phyloP scores from a whole-genome alignment of 2,888 invertebrate species.

The Eutolmus rufibarbis region DNA sequence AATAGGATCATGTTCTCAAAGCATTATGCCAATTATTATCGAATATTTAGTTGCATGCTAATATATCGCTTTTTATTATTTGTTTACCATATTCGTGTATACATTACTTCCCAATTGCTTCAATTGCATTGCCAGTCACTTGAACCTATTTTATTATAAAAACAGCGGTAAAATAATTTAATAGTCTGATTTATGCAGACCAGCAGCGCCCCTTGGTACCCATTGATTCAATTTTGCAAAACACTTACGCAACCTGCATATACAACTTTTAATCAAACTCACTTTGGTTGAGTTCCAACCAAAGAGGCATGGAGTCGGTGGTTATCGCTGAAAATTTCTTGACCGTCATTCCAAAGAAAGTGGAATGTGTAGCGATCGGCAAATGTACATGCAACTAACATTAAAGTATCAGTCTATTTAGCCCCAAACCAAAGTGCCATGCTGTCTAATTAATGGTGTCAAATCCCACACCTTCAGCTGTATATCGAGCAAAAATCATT shows the following conservation, averaged over 20 bases:
- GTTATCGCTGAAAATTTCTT: slow-evolving; percentile 6
- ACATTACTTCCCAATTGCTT: not conserved
- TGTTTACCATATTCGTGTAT: not conserved
- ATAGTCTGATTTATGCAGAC: not conserved
- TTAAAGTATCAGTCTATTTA: not conserved
- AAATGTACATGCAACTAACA: not conserved
- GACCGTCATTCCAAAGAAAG: slow-evolving; percentile 27
- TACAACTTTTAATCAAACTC: slow-evolving; percentile 10
- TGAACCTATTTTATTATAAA: not conserved
- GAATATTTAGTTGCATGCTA: not conserved
- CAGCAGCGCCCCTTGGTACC: not conserved
- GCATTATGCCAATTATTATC: not conserved
- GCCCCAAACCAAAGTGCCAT: not conserved
- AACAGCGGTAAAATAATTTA: slow-evolving; percentile 9
- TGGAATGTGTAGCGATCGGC: not conserved
- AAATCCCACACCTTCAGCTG: not conserved
- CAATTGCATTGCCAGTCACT: not conserved
- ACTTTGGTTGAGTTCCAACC: not conserved
- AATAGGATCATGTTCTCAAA: not conserved
- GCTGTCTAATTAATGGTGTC: slow-evolving; percentile 19
- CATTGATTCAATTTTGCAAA: slow-evolving; percentile 2
- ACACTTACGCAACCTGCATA: not conserved
- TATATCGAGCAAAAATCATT: not conserved
- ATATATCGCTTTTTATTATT: not conserved
- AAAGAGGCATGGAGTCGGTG: not conserved